Base-by-base conservation (phyloP, 2,113 vertebrate genomes). In the Vombatus ursinus region DNA sequence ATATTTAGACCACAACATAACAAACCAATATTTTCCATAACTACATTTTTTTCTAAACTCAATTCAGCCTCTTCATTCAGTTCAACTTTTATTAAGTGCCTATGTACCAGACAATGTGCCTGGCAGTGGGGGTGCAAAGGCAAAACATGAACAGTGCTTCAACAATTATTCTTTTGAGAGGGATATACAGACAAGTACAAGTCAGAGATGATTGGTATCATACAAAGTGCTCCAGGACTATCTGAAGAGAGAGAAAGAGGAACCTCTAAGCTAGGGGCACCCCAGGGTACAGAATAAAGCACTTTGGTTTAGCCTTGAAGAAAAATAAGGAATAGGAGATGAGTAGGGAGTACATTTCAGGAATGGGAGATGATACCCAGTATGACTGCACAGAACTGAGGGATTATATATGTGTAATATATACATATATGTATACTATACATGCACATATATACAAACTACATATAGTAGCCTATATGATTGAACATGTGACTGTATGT, bases 1-100 rank as follows among this genome's bases (percentile, higher is more conserved):
- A 2, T 26, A 8, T 8, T 94, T 49, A 93, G 53, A 90, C 91
- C 31, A 51, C 90, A 96, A 93, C 51, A 90, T 53, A 95, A 93
- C 2, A 93, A 93, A 19, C 44, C 50, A 16, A 12, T 68, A 7
- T 89, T 44, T 48, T 93, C 48, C 95, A 97, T 61, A 96, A 92
- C 91, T 26, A 95, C 47, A 68, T 51, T 93, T 92, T 57, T 92
- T 37, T 96, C 94, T 57, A 52, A 52, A 1, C 53, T 8, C 49
- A 91, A 44, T 11, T 90, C 12, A 50, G 37, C 90, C 93, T 91
- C 91, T 91, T 48, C 94, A 90, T n/a, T 89, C 54, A 92, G 77
- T 51, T 50, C 44, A 93, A 92, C 31, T 90, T 90, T 54, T 84
- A 50, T 44, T 31, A 68, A 68, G 57, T 61, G 9, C 28, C 28